Evolutionary conservation across 2,888 invertebrate genomes (phyloP).

Genomic region (Leucophenga maculata): DNA sequence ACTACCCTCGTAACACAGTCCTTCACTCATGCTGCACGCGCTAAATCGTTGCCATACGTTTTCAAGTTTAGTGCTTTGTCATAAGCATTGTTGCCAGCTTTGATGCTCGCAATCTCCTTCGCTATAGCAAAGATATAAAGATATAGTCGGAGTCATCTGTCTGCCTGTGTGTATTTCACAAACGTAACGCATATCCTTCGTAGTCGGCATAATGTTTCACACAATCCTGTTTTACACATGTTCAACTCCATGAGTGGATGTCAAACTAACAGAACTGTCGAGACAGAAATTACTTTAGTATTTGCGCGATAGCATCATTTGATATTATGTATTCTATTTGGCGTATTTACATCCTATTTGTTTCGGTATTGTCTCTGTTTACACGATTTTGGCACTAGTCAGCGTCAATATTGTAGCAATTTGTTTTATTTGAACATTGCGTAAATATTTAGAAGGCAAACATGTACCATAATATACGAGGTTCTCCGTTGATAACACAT

Average conservation of each 20-base stretch:
- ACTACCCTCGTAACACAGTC: neutral
- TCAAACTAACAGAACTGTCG: neutral
- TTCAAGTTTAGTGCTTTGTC: conserved; percentile 64
- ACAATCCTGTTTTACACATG: conserved; percentile 19
- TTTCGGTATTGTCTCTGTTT: conserved; percentile 41
- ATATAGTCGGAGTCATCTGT: conserved; percentile 51
- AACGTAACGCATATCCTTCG: neutral
- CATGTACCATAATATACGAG: neutral
- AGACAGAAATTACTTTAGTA: conserved; percentile 9
- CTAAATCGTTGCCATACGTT: conserved; percentile 65
- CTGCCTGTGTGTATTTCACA: conserved; percentile 1
- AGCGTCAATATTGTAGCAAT: conserved; percentile 31
- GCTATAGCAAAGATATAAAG: conserved; percentile 56
- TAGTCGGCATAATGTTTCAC: conserved; percentile 15
- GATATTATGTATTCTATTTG: conserved; percentile 8
- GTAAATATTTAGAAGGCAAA: conserved; percentile 34
- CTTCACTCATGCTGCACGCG: neutral
- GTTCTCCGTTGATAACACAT: neutral
- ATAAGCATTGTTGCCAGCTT: conserved; percentile 47
- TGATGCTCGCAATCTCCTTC: conserved; percentile 9
- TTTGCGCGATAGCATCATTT: conserved; percentile 22
- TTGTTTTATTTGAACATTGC: conserved; percentile 50
- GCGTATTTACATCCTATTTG: neutral
- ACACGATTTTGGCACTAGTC: conserved; percentile 40
- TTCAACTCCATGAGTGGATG: conserved; percentile 9